Percentiles rank a stretch among this genome's conserved stretches.
phyloP scores from a whole-genome alignment of 2,113 vertebrate genomes.

The Eulemur rufifrons region DNA sequence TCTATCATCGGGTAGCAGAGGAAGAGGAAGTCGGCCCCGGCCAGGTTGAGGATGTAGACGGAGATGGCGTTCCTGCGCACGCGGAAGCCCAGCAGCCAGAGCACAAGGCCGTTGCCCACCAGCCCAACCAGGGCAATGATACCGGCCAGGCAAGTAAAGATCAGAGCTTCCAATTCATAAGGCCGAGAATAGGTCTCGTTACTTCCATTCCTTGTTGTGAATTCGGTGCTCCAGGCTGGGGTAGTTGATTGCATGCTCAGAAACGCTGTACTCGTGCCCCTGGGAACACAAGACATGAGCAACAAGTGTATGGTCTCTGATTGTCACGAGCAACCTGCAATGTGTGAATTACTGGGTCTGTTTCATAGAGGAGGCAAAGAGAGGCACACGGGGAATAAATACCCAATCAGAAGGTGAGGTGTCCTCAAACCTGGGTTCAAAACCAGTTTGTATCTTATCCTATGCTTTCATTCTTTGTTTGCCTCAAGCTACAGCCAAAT shows the following conservation, averaged over 20 bases:
- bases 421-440: neutral
- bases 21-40: neutral
- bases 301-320: neutral
- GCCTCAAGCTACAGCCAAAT: neutral
- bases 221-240: fast-evolving
- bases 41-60: neutral
- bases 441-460: neutral
- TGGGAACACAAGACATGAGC: neutral
- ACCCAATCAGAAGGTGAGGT: neutral
- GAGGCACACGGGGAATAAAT: neutral
- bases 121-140: neutral
- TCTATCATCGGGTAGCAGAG: neutral
- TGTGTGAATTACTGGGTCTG: fast-evolving
- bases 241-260: neutral
- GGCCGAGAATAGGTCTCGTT: fast-evolving
- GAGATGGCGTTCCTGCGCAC: neutral
- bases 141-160: fast-evolving
- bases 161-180: neutral
- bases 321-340: neutral
- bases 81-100: neutral
- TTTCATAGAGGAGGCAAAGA: neutral
- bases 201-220: neutral
- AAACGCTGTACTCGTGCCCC: neutral
- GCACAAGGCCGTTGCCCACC: fast-evolving
- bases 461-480: neutral